Conservation (phyloP, 2,888 invertebrate species). For the Metallyticus violacea region DNA sequence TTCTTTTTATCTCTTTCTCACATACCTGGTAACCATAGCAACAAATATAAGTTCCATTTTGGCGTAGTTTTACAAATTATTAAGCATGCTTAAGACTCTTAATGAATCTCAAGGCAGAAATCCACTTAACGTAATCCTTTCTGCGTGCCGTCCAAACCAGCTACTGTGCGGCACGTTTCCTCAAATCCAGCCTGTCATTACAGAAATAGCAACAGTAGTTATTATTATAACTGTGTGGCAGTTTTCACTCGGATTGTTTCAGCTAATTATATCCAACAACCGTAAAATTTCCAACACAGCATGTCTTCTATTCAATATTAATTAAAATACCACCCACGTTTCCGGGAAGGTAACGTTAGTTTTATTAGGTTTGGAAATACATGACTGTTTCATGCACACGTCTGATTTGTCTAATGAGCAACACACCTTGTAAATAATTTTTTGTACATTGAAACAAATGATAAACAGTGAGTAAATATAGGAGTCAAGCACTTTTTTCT, state of each 20-base stretch:
- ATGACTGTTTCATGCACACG: too few species aligned
- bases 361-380: too few species aligned
- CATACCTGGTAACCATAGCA: accelerated
- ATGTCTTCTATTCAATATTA: too few species aligned
- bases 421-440: too few species aligned
- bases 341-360: too few species aligned
- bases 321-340: too few species aligned
- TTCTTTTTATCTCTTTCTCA: not conserved
- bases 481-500: too few species aligned
- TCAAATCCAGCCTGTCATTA: not conserved
- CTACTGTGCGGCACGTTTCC: not conserved
- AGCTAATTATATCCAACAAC: not conserved
- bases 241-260: not conserved
- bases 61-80: not conserved
- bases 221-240: not conserved
- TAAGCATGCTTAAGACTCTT: not conserved
- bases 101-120: not conserved
- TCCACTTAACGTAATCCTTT: not conserved
- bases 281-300: not conserved
- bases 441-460: too few species aligned
- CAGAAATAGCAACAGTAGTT: not conserved
- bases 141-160: not conserved
- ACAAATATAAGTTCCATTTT: not conserved
- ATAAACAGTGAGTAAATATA: too few species aligned
- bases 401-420: too few species aligned